phyloP scores from a whole-genome alignment of 2,113 vertebrate species.

The Hippocampus barbouri region DNA sequence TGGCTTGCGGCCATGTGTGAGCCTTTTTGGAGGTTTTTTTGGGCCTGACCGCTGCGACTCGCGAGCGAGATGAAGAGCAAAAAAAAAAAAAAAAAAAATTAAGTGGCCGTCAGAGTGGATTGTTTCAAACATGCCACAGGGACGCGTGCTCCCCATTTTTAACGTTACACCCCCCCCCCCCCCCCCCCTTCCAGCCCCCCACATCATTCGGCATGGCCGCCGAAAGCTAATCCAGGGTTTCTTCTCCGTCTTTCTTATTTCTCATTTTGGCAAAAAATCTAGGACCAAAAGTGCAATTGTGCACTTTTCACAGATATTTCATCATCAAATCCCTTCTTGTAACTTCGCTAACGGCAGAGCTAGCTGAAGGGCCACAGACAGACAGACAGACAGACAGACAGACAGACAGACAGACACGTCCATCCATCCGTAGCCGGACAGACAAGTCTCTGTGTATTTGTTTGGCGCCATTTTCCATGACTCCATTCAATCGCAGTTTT shows the following conservation, averaged over 20 bases:
- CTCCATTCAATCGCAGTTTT: no score
- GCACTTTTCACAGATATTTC: conserved; percentile 29
- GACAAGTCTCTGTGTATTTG: no score
- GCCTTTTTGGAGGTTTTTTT: not conserved
- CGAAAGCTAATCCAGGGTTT: not conserved
- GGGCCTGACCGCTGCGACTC: conserved; percentile 27
- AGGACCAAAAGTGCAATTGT: conserved; percentile 1
- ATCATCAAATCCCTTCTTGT: conserved; percentile 18
- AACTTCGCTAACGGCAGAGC: no score
- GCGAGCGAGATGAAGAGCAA: conserved; percentile 33
- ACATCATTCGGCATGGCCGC: not conserved
- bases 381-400: no score
- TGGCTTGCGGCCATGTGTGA: conserved; percentile 56
- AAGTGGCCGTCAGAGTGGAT: conserved; percentile 26
- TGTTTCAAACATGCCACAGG: conserved; percentile 42
- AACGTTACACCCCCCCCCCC: not conserved
- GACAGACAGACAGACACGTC: no score
- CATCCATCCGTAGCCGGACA: no score
- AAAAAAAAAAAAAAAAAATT: conserved; percentile 23
- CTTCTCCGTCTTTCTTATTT: not conserved
- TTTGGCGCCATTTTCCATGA: no score
- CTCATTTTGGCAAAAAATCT: not conserved
- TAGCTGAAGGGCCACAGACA: no score
- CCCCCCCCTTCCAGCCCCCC: not conserved
- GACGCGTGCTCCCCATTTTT: conserved; percentile 31